Evolutionary conservation across 2,797 vertebrate genomes (phyloP), one percentile per base, ranked within the genome.

Genomic region (Vespertilio murinus): DNA sequence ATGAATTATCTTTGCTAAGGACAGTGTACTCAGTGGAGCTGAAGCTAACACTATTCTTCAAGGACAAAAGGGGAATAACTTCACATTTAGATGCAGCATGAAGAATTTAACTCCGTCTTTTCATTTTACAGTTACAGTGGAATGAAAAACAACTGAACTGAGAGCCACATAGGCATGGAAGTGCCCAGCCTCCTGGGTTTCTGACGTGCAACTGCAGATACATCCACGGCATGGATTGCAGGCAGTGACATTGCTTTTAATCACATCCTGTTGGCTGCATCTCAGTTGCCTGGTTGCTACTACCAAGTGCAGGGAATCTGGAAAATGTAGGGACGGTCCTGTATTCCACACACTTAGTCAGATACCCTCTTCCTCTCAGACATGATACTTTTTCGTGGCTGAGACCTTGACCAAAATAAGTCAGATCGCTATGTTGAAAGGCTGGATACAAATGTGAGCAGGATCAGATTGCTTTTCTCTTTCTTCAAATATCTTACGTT

Each of bases 1-100:
- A 67, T 86, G 30, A 70, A 49, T 42, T 80, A 22, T 3, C 45
- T 7, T 74, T 67, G 35, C 40, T 71, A 38, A 94, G 56, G 64
- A 56, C n/a, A 88, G 70, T 59, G 13, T 56, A 6, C 78, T 67
- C 40, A 47, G 52, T 25, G 54, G 77, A 89, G 17, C 65, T 93
- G 33, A 75, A 65, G 4, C 8, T 45, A 77, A 54, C 80, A 35
- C 14, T n/a, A 38, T 67, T 28, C 20, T 85, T 65, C 67, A 81
- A 78, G 22, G 35, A 65, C 45, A 79, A 89, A 56, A 89, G n/a
- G 78, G 49, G 67, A 61, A 61, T 65, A 70, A 92, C 89, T 86
- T 75, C 16, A 70, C 28, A 47, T 40, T 47, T 73, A 77, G 1
- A 70, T 52, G 54, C n/a, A 56, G 35, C 10, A 85, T 59, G 38